Evolutionary conservation across 2,113 vertebrate species (phyloP).

Genomic region (Orthonyx spaldingii): DNA sequence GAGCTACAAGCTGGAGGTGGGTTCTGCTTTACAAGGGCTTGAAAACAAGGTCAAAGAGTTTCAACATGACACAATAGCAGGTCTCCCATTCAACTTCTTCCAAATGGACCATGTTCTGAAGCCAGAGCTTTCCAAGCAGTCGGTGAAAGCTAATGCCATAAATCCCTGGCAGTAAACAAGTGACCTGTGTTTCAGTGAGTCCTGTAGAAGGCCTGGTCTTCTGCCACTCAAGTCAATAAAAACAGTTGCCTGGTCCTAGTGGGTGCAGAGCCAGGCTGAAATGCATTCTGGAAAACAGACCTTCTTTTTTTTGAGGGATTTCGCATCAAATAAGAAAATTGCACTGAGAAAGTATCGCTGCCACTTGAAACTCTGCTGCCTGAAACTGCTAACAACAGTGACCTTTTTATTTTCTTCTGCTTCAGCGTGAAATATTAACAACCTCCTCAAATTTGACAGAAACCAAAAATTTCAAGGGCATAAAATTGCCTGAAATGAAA

Average conservation of each 20-base stretch:
- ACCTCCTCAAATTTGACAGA: background rate
- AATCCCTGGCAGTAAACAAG: background rate
- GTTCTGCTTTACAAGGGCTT: background rate
- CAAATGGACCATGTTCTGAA: background rate
- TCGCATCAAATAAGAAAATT: background rate
- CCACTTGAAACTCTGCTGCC: background rate
- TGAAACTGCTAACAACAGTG: background rate
- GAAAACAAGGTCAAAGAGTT: constrained; percentile 13
- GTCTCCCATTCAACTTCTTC: background rate
- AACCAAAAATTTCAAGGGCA: background rate
- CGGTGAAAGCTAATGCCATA: background rate
- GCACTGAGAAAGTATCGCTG: background rate
- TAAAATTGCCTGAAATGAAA: background rate
- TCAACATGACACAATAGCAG: background rate
- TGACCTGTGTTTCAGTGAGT: background rate
- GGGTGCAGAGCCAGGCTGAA: background rate
- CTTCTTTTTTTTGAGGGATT: background rate
- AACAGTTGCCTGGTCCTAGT: accelerated
- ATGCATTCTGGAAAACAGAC: background rate
- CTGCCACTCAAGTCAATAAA: background rate
- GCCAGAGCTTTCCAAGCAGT: background rate
- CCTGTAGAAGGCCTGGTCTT: background rate
- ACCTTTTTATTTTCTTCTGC: constrained; percentile 6
- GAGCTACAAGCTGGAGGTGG: background rate
- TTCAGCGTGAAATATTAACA: background rate